Base-by-base conservation (phyloP, 2,113 vertebrate species). In the Microcebus griseorufus region DNA sequence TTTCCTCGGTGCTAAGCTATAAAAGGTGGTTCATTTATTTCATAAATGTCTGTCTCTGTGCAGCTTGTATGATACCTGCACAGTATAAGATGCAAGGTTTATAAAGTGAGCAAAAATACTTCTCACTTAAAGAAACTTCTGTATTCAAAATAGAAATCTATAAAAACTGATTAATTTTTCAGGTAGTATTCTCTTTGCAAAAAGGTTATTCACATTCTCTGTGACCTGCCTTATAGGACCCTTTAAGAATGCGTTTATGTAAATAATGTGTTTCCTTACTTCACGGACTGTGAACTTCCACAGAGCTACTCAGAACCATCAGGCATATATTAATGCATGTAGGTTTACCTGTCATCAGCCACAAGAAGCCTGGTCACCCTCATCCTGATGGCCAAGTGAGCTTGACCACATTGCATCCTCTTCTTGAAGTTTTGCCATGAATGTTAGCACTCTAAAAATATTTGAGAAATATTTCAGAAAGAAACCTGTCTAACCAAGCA, bases 391-490 rank as follows among this genome's bases (percentile, higher is more conserved):
- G 27, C 11, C 67, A 70, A 18, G 32, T 37, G n/a, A 93, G 20
- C 55, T 65, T 95, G 29, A 48, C n/a, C 14, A 9, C 51, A 11
- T 51, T 29, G 25, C 39, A 86, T 51, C 48, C 11, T 64, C 10
- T 32, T 91, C 58, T 83, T 89, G 17, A 95, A 48, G 12, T 64
- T 91, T 96, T 27, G 0, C 45, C 27, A 1, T 95, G 27, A 94
- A 48, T 45, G 8, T 64, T 39, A 67, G 32, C 37, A 17, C 22
- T 90, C 11, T 37, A 76, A 72, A 82, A 82, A 62, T 27, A 32
- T 80, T 83, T 23, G 39, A 80, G 53, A 89, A 92, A 79, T n/a
- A 17, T 13, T 88, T 93, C n/a, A 70, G 73, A 78, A 84, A 94
- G 55, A 89, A 97, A 39, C 65, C 29, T 53, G 0, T 37, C n/a